Conservation (phyloP, 2,113 vertebrate genomes). For the Fregetta grallaria region DNA sequence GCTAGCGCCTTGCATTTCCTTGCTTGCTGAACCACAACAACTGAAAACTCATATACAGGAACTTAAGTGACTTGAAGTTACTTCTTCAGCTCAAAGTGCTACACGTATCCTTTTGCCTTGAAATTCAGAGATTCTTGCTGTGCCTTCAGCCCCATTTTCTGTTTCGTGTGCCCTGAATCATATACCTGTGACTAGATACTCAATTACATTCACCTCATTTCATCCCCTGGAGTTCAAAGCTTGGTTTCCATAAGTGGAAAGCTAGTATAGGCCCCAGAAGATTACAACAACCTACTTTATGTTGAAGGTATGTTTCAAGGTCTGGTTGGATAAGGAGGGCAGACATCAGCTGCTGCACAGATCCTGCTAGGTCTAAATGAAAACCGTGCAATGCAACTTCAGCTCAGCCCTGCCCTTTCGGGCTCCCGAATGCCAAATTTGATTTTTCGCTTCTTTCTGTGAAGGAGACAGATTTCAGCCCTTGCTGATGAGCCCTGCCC, state of each 20-base stretch:
- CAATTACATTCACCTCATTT: background rate
- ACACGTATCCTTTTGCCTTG: accelerated
- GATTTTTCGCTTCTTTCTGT: background rate
- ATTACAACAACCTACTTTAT: slow-evolving; percentile 41
- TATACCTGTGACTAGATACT: background rate
- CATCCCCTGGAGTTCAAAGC: slow-evolving; percentile 10
- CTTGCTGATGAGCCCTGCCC: background rate
- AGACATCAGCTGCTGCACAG: background rate
- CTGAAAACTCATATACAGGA: background rate
- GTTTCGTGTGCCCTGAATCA: background rate
- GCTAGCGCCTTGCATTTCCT: background rate
- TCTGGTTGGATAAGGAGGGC: background rate
- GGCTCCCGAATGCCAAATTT: background rate
- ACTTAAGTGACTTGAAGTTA: background rate
- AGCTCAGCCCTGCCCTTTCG: background rate
- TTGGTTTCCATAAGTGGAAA: slow-evolving; percentile 22
- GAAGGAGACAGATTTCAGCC: background rate
- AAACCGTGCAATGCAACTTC: background rate
- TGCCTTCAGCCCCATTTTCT: background rate
- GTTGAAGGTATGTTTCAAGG: background rate
- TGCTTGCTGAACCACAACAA: background rate
- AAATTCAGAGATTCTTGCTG: background rate
- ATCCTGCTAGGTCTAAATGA: background rate
- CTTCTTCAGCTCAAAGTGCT: background rate
- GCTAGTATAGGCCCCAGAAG: slow-evolving; percentile 37